Evolutionary conservation across 1,140 invertebrate genomes (phyloP).

Genomic region (Phthorimaea operculella): DNA sequence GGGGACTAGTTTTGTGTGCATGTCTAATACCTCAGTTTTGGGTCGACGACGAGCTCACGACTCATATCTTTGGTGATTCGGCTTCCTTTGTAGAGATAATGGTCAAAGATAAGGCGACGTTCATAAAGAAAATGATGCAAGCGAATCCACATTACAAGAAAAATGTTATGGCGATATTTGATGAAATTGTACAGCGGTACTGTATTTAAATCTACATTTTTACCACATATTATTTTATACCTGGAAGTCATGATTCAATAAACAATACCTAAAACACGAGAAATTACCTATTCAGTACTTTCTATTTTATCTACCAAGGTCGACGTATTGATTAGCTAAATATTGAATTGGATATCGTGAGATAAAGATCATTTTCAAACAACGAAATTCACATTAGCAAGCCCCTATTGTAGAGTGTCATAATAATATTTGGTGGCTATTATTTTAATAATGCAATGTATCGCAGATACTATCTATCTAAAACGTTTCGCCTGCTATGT

Average conservation of each 20-base stretch:
- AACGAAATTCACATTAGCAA: neutral
- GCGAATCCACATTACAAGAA: slow-evolving; percentile 32
- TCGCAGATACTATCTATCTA: too few relatives aligned
- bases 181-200: slow-evolving; percentile 39
- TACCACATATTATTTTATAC: too few relatives aligned
- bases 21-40: slow-evolving; percentile 49
- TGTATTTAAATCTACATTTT: neutral
- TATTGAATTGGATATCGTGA: neutral
- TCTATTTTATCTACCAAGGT: neutral
- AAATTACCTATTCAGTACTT: neutral
- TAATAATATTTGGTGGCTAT: too few relatives aligned
- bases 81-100: slow-evolving; percentile 42
- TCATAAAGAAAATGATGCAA: slow-evolving; percentile 46
- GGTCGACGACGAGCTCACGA: slow-evolving; percentile 44
- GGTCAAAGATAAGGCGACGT: slow-evolving; percentile 38
- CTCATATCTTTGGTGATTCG: slow-evolving; percentile 35
- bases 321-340: neutral
- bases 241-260: too few relatives aligned
- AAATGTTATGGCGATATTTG: slow-evolving; percentile 44
- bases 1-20: slow-evolving; percentile 38
- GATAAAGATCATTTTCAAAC: neutral
- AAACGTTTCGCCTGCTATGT: too few relatives aligned
- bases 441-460: too few relatives aligned
- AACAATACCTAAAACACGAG: too few relatives aligned
- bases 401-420: too few relatives aligned